Evolutionary conservation across 1,140 invertebrate genomes (phyloP).

Genomic region (Rhagoletis zephyria): DNA sequence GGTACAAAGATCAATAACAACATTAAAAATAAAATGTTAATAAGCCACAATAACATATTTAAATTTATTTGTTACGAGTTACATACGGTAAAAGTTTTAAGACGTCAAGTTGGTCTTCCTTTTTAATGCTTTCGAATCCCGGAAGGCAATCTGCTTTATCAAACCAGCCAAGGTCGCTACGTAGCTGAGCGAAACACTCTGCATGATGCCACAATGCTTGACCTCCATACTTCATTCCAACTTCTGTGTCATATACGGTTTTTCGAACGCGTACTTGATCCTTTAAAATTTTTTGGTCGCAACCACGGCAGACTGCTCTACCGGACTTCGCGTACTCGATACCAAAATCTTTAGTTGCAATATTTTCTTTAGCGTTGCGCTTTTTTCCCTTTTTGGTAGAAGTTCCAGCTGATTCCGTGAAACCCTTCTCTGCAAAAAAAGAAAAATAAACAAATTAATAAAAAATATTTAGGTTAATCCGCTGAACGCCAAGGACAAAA

Average conservation of each 20-base stretch:
- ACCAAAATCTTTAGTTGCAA: slow-evolving; percentile 80
- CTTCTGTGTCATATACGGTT: slow-evolving; percentile 88
- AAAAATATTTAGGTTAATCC: no score
- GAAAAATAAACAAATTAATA: no score
- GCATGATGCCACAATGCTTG: slow-evolving; percentile 91
- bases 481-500: no score
- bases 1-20: no score
- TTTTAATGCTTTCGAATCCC: slow-evolving; percentile 82
- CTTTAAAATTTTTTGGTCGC: slow-evolving; percentile 90
- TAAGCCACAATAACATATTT: neutral
- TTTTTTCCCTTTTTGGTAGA: slow-evolving; percentile 73
- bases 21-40: no score
- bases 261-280: slow-evolving; percentile 87
- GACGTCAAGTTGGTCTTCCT: slow-evolving; percentile 83
- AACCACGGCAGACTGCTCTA: slow-evolving; percentile 86
- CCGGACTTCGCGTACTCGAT: slow-evolving; percentile 93
- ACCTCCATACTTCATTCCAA: slow-evolving; percentile 85
- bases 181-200: slow-evolving; percentile 85
- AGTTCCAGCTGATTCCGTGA: slow-evolving; percentile 55
- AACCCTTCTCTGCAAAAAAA: neutral
- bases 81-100: slow-evolving; percentile 74
- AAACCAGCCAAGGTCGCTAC: slow-evolving; percentile 82
- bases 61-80: slow-evolving; percentile 3
- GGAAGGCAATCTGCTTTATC: slow-evolving; percentile 81
- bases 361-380: slow-evolving; percentile 67